These are phyloP conservation scores for Ascaphus truei DNA, from an alignment of 2,113 vertebrate species.

Conservation along the genomic window DNA sequence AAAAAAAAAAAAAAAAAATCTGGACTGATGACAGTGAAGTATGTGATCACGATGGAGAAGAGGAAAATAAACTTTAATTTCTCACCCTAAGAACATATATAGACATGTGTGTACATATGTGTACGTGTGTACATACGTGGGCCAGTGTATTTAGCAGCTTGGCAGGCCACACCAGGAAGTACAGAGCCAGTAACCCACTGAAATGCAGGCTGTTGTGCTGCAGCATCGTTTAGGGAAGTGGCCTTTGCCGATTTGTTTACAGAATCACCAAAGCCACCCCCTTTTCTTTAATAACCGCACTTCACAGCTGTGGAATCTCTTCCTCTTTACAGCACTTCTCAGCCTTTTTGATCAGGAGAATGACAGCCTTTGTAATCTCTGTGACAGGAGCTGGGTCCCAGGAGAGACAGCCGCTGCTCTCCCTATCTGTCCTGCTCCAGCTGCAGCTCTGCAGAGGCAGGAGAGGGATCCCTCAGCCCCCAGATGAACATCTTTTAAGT, in stretches of 20 bases:
- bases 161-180: too few relatives aligned
- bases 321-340: not conserved
- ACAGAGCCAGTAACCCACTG: too few relatives aligned
- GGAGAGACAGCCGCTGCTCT: constrained; percentile 21
- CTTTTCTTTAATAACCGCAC: constrained; percentile 25
- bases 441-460: constrained; percentile 23
- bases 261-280: constrained; percentile 15
- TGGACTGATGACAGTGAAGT: too few relatives aligned
- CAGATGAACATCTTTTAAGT: constrained; percentile 1
- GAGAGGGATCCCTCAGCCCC: not conserved
- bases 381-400: constrained; percentile 42
- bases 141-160: not conserved
- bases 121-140: too few relatives aligned
- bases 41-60: too few relatives aligned
- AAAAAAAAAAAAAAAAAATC: too few relatives aligned
- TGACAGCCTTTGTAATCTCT: constrained; percentile 40
- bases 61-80: too few relatives aligned
- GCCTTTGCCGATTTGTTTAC: not conserved
- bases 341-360: constrained; percentile 42
- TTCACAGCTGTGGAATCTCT: constrained; percentile 43
- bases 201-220: too few relatives aligned
- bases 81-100: too few relatives aligned
- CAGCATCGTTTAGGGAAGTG: not conserved
- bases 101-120: too few relatives aligned
- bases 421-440: constrained; percentile 14